Conservation (phyloP, 2,113 vertebrate genomes). For the Sinosuthora webbiana region DNA sequence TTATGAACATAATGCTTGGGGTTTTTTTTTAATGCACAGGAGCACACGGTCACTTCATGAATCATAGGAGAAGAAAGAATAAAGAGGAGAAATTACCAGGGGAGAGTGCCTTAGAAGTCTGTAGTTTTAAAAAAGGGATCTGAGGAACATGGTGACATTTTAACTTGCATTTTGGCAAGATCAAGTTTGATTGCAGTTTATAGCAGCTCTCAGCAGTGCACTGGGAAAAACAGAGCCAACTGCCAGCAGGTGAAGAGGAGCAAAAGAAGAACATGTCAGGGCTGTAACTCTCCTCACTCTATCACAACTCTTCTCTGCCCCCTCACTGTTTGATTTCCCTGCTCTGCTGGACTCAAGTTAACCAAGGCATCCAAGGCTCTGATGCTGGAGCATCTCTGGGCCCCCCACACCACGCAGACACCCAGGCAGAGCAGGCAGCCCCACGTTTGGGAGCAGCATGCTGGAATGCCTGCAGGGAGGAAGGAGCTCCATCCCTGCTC, state of each 20-base stretch:
- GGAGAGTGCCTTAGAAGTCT: not conserved
- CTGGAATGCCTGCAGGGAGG: not conserved
- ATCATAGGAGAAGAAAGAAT: not conserved
- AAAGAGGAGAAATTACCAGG: not conserved
- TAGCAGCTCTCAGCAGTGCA: not conserved
- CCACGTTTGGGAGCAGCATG: fast-evolving
- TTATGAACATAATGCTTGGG: not conserved
- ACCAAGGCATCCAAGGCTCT: not conserved
- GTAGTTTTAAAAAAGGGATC: not conserved
- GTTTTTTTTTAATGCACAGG: not conserved
- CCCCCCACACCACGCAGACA: not conserved
- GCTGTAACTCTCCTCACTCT: not conserved
- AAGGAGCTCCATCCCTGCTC: not conserved
- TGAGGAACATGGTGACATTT: not conserved
- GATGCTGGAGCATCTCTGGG: not conserved
- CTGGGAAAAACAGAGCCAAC: not conserved
- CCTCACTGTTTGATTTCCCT: not conserved
- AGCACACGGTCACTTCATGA: conserved; percentile 3
- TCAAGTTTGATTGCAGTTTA: not conserved
- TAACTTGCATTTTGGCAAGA: conserved; percentile 29
- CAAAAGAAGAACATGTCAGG: not conserved
- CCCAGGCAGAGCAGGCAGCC: not conserved
- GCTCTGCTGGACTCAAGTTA: not conserved
- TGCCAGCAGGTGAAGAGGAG: not conserved
- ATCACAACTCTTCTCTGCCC: not conserved